Evolutionary conservation across 2,888 invertebrate species (phyloP), one percentile per base, ranked within the genome.

Genomic region (Parapristionchus giblindavisi): DNA sequence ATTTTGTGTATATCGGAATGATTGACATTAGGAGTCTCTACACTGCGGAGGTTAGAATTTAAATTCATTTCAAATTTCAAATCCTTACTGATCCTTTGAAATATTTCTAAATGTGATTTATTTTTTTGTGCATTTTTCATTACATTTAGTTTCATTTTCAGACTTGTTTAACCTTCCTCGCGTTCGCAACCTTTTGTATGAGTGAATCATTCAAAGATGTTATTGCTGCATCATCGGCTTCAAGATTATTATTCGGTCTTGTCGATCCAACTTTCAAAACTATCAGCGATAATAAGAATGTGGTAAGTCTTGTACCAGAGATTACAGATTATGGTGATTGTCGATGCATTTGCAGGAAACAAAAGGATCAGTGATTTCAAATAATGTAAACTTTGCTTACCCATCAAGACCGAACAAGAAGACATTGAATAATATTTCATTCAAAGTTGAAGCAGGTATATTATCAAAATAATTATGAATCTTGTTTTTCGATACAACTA

Each of bases 251-350:
- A 17, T 65, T 65, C 43, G 36, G 36, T 29, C 32, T 65, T 40
- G 48, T 65, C 24, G 63, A 65, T 29, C 63, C 63, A 3, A 36
- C 63, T 0, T 21, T 36, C 21, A 29, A 65, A 43, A 24, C 29
- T 1, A 21, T 36, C 3, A 29, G 48, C n/a, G 65, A 89, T 92
- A 91, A 2, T 94, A 94, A 78, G 94, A 94, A 0, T 94, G 94
- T 87, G 94, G 94, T 4, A 94, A 95, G 89, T 93, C 93, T n/a
- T n/a, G n/a, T n/a, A n/a, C n/a, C n/a, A n/a, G n/a, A n/a, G n/a
- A n/a, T n/a, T n/a, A n/a, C n/a, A n/a, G n/a, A n/a, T n/a, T n/a
- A n/a, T n/a, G 51, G 95, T 94, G 0, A 92, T 93, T 61, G 92
- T 94, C 75, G 93, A 93, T 85, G 43, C 17, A 43, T 43, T 43